Conservation (phyloP, 2,797 vertebrate genomes). For the Typhlichthys eigenmanni region DNA sequence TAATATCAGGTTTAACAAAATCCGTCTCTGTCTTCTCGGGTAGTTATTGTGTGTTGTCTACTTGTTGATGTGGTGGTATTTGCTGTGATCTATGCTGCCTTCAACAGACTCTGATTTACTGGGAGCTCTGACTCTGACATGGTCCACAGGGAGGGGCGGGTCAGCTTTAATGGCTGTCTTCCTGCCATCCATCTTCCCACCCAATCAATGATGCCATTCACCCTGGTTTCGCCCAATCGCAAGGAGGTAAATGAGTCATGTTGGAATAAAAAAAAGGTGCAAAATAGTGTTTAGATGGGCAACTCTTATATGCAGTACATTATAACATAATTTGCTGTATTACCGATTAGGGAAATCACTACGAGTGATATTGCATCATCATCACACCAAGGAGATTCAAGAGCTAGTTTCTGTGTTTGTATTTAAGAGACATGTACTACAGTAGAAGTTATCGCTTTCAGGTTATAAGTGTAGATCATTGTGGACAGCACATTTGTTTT, state of each 20-base stretch:
- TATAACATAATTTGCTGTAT: too few relatives aligned
- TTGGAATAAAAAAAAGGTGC: slow-evolving; percentile 21
- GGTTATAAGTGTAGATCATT: too few relatives aligned
- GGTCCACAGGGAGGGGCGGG: slow-evolving; percentile 25
- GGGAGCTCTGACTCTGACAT: slow-evolving; percentile 50
- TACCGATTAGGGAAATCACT: too few relatives aligned
- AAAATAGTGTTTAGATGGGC: slow-evolving; percentile 25
- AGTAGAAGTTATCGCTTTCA: too few relatives aligned
- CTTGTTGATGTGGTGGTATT: slow-evolving; percentile 58
- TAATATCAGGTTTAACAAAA: slow-evolving; percentile 45
- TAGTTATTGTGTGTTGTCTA: slow-evolving; percentile 55
- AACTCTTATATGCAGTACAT: slow-evolving; percentile 7
- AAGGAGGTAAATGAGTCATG: slow-evolving; percentile 16
- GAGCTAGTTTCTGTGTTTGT: too few relatives aligned
- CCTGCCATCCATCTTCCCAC: slow-evolving; percentile 52
- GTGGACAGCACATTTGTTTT: too few relatives aligned
- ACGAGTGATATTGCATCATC: too few relatives aligned
- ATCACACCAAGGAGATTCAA: too few relatives aligned
- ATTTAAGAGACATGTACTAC: too few relatives aligned
- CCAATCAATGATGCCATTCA: slow-evolving; percentile 62
- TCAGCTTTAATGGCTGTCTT: slow-evolving; percentile 60
- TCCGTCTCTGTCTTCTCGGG: slow-evolving; percentile 41
- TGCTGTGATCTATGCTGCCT: slow-evolving; percentile 65
- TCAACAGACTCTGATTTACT: slow-evolving; percentile 61
- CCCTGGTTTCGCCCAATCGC: slow-evolving; percentile 43